A percentile compares a stretch with the other conserved stretches of the same genome.
Evolutionary conservation across 2,113 vertebrate genomes (phyloP).

Genomic region (Psophia crepitans): DNA sequence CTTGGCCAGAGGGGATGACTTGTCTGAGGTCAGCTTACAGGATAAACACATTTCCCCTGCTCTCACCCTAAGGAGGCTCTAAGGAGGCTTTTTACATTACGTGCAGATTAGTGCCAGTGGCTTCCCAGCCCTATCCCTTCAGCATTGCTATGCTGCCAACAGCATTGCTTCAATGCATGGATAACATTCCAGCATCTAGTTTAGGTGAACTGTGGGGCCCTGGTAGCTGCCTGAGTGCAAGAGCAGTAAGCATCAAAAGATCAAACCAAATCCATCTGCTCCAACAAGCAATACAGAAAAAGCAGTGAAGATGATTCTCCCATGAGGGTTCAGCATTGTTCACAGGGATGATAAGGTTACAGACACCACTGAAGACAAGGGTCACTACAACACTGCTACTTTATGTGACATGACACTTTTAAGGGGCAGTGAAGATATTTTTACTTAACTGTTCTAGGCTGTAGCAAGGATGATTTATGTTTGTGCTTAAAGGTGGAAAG

Average conservation of each 20-base stretch:
- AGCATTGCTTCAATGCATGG: not conserved
- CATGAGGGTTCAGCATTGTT: slow-evolving; percentile 68
- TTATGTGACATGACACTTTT: slow-evolving; percentile 77
- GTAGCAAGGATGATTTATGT: slow-evolving; percentile 99
- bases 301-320: slow-evolving; percentile 73
- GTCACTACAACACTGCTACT: slow-evolving; percentile 80
- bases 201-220: not conserved
- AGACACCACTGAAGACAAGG: slow-evolving; percentile 79
- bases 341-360: slow-evolving; percentile 73
- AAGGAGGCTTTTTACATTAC: not conserved
- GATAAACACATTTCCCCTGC: not conserved
- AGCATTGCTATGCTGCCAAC: slow-evolving; percentile 2
- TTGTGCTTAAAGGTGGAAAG: slow-evolving; percentile 96
- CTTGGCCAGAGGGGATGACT: not conserved
- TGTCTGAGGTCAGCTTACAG: not conserved
- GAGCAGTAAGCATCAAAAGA: not conserved
- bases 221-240: not conserved
- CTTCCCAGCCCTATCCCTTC: slow-evolving; percentile 3
- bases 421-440: slow-evolving; percentile 75
- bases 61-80: not conserved
- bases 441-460: slow-evolving; percentile 99
- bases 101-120: not conserved
- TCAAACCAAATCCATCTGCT: slow-evolving; percentile 70
- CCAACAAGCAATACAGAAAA: slow-evolving; percentile 73
- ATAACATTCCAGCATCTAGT: slow-evolving; percentile 8